Percentiles rank a stretch among this genome's conserved stretches.
phyloP scores from a whole-genome alignment of 1,140 invertebrate species.

The Phocides pigmalion region DNA sequence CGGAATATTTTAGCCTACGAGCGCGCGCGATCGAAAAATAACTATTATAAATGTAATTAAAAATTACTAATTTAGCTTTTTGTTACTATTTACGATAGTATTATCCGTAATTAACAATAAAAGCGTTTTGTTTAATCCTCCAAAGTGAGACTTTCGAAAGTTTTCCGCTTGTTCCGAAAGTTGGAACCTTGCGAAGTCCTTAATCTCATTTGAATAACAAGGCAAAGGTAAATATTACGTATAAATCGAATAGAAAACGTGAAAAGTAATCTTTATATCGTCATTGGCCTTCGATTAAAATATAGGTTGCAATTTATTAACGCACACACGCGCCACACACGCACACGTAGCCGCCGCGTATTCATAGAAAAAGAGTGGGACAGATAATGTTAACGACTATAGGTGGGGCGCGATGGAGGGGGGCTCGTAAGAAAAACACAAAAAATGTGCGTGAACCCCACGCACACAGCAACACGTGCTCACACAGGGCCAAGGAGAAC shows the following conservation, averaged over 20 bases:
- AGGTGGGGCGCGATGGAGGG: constrained; percentile 69
- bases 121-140: no score
- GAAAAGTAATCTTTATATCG: constrained; percentile 43
- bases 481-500: constrained; percentile 60
- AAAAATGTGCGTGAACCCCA: constrained; percentile 79
- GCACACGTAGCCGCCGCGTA: constrained; percentile 55
- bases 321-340: constrained; percentile 61
- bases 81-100: no score
- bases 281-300: constrained; percentile 79
- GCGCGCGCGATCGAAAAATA: constrained; percentile 39
- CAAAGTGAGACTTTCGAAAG: constrained; percentile 5
- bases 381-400: constrained; percentile 72
- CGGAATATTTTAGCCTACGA: constrained; percentile 79
- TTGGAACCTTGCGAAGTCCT: constrained; percentile 5
- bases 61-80: constrained; percentile 16
- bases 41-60: constrained; percentile 4
- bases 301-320: constrained; percentile 82
- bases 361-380: constrained; percentile 73
- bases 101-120: no score
- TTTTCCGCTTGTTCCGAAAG: constrained; percentile 21
- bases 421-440: constrained; percentile 71
- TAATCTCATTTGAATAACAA: not conserved
- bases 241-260: constrained; percentile 6
- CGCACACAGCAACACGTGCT: constrained; percentile 54
- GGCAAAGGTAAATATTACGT: not conserved